phyloP scores from a whole-genome alignment of 2,888 invertebrate genomes.

The Pollenia angustigena region DNA sequence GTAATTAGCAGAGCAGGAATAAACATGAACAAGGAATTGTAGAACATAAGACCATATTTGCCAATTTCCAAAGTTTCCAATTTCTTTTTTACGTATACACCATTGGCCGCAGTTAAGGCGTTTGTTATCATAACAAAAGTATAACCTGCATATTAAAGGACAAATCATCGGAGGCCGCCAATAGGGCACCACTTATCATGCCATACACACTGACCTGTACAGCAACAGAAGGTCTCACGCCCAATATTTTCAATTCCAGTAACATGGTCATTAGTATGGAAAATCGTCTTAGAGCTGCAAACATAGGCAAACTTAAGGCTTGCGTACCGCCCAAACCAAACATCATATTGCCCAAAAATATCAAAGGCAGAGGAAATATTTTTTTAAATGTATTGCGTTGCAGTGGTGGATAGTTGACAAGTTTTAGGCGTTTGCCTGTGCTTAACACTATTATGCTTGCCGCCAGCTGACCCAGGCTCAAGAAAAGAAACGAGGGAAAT shows the following conservation, averaged over 20 bases:
- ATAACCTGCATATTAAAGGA: slow-evolving; percentile 95
- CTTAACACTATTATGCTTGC: slow-evolving; percentile 93
- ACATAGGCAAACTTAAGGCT: slow-evolving; percentile 97
- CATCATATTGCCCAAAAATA: slow-evolving; percentile 97
- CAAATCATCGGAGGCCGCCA: slow-evolving; percentile 97
- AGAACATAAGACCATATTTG: slow-evolving; percentile 96
- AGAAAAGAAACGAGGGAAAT: slow-evolving; percentile 95
- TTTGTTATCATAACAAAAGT: slow-evolving; percentile 96
- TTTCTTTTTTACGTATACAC: slow-evolving; percentile 98
- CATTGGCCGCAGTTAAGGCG: slow-evolving; percentile 98
- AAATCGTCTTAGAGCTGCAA: slow-evolving; percentile 97
- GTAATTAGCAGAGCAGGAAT: slow-evolving; percentile 89
- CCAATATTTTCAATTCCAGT: slow-evolving; percentile 94
- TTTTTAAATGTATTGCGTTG: slow-evolving; percentile 89
- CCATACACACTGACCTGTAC: slow-evolving; percentile 96
- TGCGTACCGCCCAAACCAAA: slow-evolving; percentile 99
- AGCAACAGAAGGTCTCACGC: slow-evolving; percentile 88
- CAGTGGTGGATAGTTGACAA: slow-evolving; percentile 92
- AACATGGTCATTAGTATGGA: slow-evolving; percentile 99
- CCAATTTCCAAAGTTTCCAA: slow-evolving; percentile 96
- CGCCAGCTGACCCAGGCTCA: slow-evolving; percentile 95
- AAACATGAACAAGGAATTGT: slow-evolving; percentile 96
- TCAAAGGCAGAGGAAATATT: slow-evolving; percentile 97
- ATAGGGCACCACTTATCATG: slow-evolving; percentile 96
- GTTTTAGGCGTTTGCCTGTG: slow-evolving; percentile 88